Evolutionary conservation across 35 echinoderm and acorn worm genomes (phyloP), one percentile per base, ranked within the genome.

Genomic region (Chiridota heheva): DNA sequence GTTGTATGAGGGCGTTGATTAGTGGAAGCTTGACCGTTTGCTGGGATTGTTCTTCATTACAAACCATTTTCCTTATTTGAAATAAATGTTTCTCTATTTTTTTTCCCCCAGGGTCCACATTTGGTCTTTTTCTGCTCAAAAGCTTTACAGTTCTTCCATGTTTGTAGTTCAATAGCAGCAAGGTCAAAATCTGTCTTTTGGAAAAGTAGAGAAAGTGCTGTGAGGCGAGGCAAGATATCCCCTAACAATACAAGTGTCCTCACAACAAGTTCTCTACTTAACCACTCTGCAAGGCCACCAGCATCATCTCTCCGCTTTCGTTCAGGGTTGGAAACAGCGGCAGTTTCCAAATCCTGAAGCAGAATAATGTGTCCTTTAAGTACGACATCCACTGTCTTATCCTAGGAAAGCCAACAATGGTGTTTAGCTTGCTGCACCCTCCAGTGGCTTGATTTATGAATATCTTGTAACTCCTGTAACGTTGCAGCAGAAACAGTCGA

Each of bases 231-330:
- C 37, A 66, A 17, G 4, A 66, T 66, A 66, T 66, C 62, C 1
- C 62, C 62, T 1, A 66, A 17, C 27, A 66, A 35, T 35, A 66
- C 62, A 66, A 27, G 62, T 6, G 62, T 66, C 62, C 62, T 66
- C 27, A 66, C 62, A 66, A 66, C 62, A 27, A 66, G 62, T 17
- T 66, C 62, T 33, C 27, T 33, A 66, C 62, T 66, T 29, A 66
- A 35, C 62, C 62, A 66, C 62, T 66, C 33, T 2, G 62, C 62
- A 66, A 66, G 62, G 5, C 62, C 62, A 1, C 62, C 2, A 1
- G 62, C 62, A 17, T 66, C 62, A 66, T 66, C 62, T 17, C 37
- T 66, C 30, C 62, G 62, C 37, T 66, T 66, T 66, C 2, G 20
- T 2, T 58, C 55, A n/a, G n/a, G n/a, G n/a, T n/a, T n/a, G n/a